Evolutionary conservation across 2,888 invertebrate species (phyloP), one percentile per base, ranked within the genome.

Genomic region (Ypsolopha scabrella): DNA sequence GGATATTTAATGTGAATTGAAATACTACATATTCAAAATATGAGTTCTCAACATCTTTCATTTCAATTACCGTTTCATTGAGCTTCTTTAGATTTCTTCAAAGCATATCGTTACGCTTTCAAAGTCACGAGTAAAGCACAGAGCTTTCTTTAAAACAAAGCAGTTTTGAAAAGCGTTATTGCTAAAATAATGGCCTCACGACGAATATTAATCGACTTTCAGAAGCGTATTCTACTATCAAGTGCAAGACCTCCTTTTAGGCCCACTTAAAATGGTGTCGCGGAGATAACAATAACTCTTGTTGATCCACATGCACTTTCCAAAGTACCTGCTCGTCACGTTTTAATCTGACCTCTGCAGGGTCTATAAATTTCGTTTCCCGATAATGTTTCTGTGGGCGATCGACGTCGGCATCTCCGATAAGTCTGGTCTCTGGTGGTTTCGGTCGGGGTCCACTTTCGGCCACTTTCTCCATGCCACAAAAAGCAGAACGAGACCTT

Each of bases 391-490:
- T 11, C 38, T 24, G 39, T 39, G 6, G 51, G 48, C 50, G 55
- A 58, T 58, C 24, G 24, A 24, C 24, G n/a, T n/a, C 57, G 55
- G 55, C 53, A 52, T 54, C 59, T 59, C 60, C 59, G 58, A 60
- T 63, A 60, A 43, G 49, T 51, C 53, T 24, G 35, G 8, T 13
- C 46, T 38, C 36, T 14, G 41, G 34, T 48, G 41, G 14, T 34
- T n/a, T 43, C 51, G 33, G 38, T 48, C 48, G 51, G 51, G 48
- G 54, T 51, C 60, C 63, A 58, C 63, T 62, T 61, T 57, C 58
- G 53, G 64, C 61, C 66, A 69, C 78, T 79, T 80, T 80, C 79
- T 69, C 77, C 68, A 65, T 63, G 66, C 65, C 58, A 73, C 65
- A 65, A 68, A 74, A 67, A 56, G 52, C 55, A 43, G 52, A 52